These are phyloP conservation scores for Mallotus villosus DNA, from an alignment of 2,797 vertebrate species.

Conservation along the genomic window DNA sequence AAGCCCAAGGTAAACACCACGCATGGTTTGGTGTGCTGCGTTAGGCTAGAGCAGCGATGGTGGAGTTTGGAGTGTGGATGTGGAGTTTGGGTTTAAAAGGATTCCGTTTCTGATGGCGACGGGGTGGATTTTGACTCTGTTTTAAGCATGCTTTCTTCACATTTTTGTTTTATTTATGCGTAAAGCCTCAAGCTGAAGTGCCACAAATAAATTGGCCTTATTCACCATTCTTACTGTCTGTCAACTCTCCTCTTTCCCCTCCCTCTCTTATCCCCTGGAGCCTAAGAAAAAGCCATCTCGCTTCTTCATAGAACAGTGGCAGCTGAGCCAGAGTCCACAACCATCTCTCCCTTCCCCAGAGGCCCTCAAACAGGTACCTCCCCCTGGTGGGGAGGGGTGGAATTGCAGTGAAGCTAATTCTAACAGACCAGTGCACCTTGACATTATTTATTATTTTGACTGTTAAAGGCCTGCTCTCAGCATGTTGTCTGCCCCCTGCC, in stretches of 20 bases:
- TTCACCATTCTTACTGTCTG: conserved; percentile 13
- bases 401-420: conserved; percentile 21
- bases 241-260: conserved; percentile 20
- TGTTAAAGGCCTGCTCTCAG: background rate
- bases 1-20: conserved; percentile 73
- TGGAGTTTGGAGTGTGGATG: background rate
- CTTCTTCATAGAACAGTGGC: conserved; percentile 93
- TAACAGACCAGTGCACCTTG: conserved; percentile 1
- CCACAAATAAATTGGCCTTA: background rate
- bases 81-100: background rate
- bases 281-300: conserved; percentile 84
- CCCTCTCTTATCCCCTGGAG: conserved; percentile 65
- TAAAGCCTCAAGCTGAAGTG: too few species aligned
- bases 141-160: background rate
- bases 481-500: background rate
- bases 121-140: background rate
- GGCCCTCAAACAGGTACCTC: conserved; percentile 63
- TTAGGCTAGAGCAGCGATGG: background rate
- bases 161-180: background rate
- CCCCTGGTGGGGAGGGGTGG: background rate
- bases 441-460: background rate
- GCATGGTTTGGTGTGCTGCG: conserved; percentile 44
- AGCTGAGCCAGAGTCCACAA: conserved; percentile 72
- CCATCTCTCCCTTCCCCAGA: conserved; percentile 78
- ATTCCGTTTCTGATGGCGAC: too few species aligned